These are phyloP conservation scores for Hylia prasina DNA, from an alignment of 2,113 vertebrate genomes.

Conservation along the genomic window DNA sequence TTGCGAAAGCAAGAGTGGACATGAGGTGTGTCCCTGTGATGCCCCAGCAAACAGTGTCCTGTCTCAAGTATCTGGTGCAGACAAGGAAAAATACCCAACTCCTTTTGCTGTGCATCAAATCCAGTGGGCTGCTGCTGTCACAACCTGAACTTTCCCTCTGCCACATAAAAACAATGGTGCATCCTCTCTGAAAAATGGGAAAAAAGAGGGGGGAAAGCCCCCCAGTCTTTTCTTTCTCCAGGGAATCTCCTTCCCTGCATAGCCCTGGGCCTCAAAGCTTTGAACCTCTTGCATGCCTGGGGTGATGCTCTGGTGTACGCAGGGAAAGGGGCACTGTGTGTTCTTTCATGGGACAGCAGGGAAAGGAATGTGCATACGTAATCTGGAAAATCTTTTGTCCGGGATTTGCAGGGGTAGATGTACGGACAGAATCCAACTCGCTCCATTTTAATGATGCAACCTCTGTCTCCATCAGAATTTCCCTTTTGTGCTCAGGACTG, in stretches of 20 bases:
- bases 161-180: neutral
- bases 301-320: fast-evolving
- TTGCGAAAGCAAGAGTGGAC: neutral
- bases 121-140: neutral
- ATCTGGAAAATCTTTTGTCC: neutral
- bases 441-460: neutral
- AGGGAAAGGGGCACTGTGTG: neutral
- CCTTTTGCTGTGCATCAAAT: neutral
- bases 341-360: neutral
- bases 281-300: neutral
- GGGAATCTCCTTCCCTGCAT: neutral
- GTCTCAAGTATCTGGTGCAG: neutral
- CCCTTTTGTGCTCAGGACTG: neutral
- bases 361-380: neutral
- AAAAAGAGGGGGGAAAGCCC: fast-evolving
- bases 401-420: conserved; percentile 1
- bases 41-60: fast-evolving
- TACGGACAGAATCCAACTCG: neutral
- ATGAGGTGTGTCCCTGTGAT: fast-evolving
- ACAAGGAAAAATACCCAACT: neutral
- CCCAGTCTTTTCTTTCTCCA: neutral
- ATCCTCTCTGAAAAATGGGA: neutral
- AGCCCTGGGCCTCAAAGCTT: neutral
- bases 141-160: neutral
- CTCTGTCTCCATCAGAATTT: conserved; percentile 1